Base-by-base conservation (phyloP, 2,888 invertebrate species). In the Cheilosia variabilis region DNA sequence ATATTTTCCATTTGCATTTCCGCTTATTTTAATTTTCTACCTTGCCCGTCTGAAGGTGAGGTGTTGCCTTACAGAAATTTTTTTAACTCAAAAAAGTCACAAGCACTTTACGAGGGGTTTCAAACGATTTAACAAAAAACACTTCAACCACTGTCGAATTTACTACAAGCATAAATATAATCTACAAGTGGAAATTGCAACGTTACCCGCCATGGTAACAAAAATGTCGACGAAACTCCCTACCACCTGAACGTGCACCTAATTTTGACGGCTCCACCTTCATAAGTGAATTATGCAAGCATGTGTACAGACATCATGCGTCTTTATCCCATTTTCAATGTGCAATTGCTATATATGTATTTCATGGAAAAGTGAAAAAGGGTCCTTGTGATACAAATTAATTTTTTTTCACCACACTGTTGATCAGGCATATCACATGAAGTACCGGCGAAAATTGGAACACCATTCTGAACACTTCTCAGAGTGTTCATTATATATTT, bases 251-350 rank as follows among this genome's bases (percentile, higher is more conserved):
- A 37, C 37, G 37, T 37, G 37, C 37, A 37, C 37, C 13, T 62
- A 9, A n/a, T 41, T 45, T 45, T 13, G 27, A 22, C 19, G 47
- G 43, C 43, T 62, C n/a, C 37, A 2, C 43, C 58, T 4, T 17
- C 58, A 37, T 5, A 17, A 19, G 17, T 60, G 13, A 43, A 60
- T 37, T 19, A 60, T 43, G 27, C 62, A 45, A 24, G 17, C 47
- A 9, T 27, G 17, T 62, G 62, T 27, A 22, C 27, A 27, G 27
- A 6, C 27, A 62, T 45, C 24, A 24, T 24, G 9, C 17, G 60
- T 62, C 62, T 27, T 62, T 24, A 45, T 62, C 15, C 45, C 45
- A 27, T 17, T 62, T 5, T 45, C 62, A n/a, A 9, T 45, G 62
- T 6, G 41, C 24, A 13, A 62, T 19, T 27, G 27, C 27, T 27